Evolutionary conservation across 2,113 vertebrate genomes (phyloP).

Genomic region (Cervus canadensis): DNA sequence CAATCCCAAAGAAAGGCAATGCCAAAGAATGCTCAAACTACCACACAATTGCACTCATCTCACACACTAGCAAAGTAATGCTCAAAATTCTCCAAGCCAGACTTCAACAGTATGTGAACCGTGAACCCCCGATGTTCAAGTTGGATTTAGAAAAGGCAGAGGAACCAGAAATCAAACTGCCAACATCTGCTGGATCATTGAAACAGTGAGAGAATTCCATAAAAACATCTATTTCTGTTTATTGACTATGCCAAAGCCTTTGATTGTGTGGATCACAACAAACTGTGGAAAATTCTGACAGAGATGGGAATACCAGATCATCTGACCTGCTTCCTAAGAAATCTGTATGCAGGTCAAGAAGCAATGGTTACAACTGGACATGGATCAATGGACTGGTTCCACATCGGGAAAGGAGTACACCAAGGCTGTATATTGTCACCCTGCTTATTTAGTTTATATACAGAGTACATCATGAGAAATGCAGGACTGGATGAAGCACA

Average conservation of each 20-base stretch:
- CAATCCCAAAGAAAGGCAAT: not conserved
- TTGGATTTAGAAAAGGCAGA: not conserved
- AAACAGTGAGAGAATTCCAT: not conserved
- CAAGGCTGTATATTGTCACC: not conserved
- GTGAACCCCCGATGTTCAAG: not conserved
- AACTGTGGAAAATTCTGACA: not conserved
- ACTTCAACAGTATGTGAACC: fast-evolving
- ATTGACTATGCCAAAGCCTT: not conserved
- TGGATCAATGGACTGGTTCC: not conserved
- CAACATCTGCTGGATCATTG: not conserved
- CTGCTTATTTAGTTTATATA: not conserved
- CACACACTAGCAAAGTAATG: not conserved
- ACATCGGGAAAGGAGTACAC: not conserved
- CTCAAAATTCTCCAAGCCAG: not conserved
- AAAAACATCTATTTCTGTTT: not conserved
- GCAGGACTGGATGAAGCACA: not conserved
- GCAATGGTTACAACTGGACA: not conserved
- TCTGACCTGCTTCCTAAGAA: not conserved
- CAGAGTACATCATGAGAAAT: not conserved
- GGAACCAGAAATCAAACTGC: not conserved
- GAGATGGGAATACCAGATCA: not conserved
- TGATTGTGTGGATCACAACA: not conserved
- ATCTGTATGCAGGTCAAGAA: not conserved
- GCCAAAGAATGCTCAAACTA: not conserved
- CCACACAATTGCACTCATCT: not conserved